Evolutionary conservation across 2,113 vertebrate species (phyloP), one percentile per base, ranked within the genome.

Genomic region (Urocynchramus pylzowi): DNA sequence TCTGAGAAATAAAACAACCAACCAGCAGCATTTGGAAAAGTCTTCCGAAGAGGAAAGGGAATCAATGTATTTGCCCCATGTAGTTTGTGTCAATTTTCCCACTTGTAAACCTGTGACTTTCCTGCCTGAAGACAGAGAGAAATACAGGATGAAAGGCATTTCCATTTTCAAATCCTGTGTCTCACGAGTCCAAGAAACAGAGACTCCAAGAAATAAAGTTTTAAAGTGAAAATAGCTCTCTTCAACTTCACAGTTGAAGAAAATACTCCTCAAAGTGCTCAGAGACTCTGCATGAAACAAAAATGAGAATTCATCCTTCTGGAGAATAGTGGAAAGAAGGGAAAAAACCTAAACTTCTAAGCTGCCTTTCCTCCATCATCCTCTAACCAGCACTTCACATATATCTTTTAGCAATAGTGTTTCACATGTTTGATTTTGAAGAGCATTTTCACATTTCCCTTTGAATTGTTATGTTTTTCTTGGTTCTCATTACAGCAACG

Each of bases 391-490:
- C 52, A 49, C 39, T 88, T 92, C 63, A 71, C 64, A 95, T 91
- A 11, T 42, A 95, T 81, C 49, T 79, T 95, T 70, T 79, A 87
- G 84, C 87, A 65, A 1, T 8, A 44, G 28, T 3, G 3, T 91
- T 95, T 94, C 77, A 73, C 83, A 92, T 27, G 11, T 97, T 69
- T 96, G 75, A 97, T 83, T 93, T 54, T 88, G 79, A 96, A 91
- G 68, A 95, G 71, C 84, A 82, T 95, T 97, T 87, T 92, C 79
- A 61, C 76, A 92, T 76, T 94, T 84, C 87, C 33, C 92, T 96
- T 96, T 96, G 91, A 96, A 90, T 97, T 59, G 65, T 65, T 85
- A 10, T 86, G 80, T 57, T 95, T 95, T 96, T 52, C 77, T 94
- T 95, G 93, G 90, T 96, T 96, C 90, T 94, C 92, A 95, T 96